phyloP scores from a whole-genome alignment of 2,113 vertebrate species.

The Motacilla alba region DNA sequence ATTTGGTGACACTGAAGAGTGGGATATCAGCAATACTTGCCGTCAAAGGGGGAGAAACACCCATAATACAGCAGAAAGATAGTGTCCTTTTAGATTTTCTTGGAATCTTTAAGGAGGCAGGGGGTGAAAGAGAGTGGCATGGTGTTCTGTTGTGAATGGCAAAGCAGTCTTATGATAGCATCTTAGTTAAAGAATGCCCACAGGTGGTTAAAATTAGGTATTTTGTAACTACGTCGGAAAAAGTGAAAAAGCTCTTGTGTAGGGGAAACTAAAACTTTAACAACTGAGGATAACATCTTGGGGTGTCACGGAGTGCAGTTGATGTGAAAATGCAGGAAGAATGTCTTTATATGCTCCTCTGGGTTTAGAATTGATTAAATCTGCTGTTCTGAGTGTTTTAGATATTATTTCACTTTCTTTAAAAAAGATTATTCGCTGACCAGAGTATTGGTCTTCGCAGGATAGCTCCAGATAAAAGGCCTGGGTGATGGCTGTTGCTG shows the following conservation, averaged over 20 bases:
- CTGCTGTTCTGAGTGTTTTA: not conserved
- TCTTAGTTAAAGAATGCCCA: not conserved
- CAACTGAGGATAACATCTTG: fast-evolving
- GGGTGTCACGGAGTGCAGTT: not conserved
- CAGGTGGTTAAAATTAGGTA: not conserved
- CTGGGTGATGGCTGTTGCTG: fast-evolving
- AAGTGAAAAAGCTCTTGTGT: not conserved
- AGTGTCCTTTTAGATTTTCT: not conserved
- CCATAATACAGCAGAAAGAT: not conserved
- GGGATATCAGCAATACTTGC: not conserved
- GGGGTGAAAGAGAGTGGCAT: not conserved
- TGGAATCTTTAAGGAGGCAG: not conserved
- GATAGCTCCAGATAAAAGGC: not conserved
- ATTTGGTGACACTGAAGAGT: not conserved
- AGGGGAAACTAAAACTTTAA: not conserved
- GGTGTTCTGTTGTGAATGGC: fast-evolving
- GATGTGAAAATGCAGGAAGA: not conserved
- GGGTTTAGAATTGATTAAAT: not conserved
- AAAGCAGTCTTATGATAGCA: not conserved
- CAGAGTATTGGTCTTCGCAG: not conserved
- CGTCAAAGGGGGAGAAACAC: not conserved
- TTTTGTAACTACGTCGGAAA: not conserved
- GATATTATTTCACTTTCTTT: not conserved
- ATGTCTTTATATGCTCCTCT: fast-evolving
- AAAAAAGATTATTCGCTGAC: not conserved